A percentile compares a stretch with the other conserved stretches of the same genome.
phyloP scores from a whole-genome alignment of 2,888 invertebrate species.

The Fabriciana adippe region DNA sequence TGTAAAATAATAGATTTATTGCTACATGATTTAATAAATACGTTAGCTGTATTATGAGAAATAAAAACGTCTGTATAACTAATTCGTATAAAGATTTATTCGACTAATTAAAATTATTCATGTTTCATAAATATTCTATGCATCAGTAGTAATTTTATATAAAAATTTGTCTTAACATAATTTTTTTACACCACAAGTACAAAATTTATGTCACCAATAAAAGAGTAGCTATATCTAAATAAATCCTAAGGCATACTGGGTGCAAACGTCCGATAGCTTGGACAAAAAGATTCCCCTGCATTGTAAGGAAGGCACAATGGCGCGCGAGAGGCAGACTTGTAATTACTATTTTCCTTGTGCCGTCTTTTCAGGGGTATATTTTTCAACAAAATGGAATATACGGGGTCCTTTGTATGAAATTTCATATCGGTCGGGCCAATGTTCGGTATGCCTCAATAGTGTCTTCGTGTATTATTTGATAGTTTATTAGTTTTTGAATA shows the following conservation, averaged over 20 bases:
- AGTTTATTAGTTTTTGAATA: slow-evolving; percentile 25
- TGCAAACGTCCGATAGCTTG: slow-evolving; percentile 76
- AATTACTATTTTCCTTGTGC: slow-evolving; percentile 80
- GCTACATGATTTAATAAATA: slow-evolving; percentile 14
- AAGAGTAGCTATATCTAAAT: slow-evolving; percentile 54
- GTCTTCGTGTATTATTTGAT: slow-evolving; percentile 33
- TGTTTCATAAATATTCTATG: slow-evolving; percentile 13
- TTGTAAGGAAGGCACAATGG: slow-evolving; percentile 73
- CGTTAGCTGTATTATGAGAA: slow-evolving; percentile 5
- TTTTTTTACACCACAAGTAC: slow-evolving; percentile 2
- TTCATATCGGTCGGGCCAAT: slow-evolving; percentile 54
- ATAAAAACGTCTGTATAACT: slow-evolving; percentile 16
- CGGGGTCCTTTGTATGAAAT: slow-evolving; percentile 59
- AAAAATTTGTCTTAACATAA: neutral
- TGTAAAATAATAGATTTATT: slow-evolving; percentile 19
- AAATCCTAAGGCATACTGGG: slow-evolving; percentile 65
- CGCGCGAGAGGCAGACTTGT: slow-evolving; percentile 70
- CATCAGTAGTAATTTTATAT: slow-evolving; percentile 10
- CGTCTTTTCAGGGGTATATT: slow-evolving; percentile 74
- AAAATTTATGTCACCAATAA: slow-evolving; percentile 34
- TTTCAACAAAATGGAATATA: slow-evolving; percentile 74
- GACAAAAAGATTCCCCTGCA: slow-evolving; percentile 79
- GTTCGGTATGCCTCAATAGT: slow-evolving; percentile 42
- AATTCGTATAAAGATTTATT: slow-evolving; percentile 11
- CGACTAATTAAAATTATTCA: slow-evolving; percentile 4